phyloP scores from a whole-genome alignment of 2,113 vertebrate genomes.

The Xiphophorus couchianus region DNA sequence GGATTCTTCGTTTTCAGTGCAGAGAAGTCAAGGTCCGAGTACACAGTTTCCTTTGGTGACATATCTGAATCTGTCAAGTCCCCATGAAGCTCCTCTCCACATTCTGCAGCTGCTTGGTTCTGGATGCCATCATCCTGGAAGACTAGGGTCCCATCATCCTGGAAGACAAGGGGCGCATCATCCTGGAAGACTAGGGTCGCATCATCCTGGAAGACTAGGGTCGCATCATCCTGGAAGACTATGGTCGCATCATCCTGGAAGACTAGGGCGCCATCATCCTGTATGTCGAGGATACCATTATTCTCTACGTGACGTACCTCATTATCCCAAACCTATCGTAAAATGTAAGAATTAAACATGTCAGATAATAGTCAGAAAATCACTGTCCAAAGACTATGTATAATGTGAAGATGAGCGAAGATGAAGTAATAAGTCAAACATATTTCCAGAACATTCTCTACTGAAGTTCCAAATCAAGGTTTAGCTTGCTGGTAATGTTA shows the following conservation, averaged over 20 bases:
- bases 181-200: neutral
- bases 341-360: neutral
- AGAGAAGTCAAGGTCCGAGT: slow-evolving; percentile 64
- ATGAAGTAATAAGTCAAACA: too few species aligned
- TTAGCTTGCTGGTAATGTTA: too few species aligned
- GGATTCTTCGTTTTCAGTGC: slow-evolving; percentile 19
- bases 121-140: slow-evolving; percentile 1
- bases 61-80: neutral
- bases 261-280: neutral
- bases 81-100: neutral
- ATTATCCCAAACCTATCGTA: neutral
- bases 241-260: neutral
- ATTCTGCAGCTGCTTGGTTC: neutral
- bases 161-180: neutral
- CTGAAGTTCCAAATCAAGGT: too few species aligned
- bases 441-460: too few species aligned
- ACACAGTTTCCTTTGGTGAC: slow-evolving; percentile 50
- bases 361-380: neutral
- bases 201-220: neutral
- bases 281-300: neutral
- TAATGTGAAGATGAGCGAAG: too few species aligned
- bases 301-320: neutral
- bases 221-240: neutral
- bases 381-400: neutral
- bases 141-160: neutral